Base-by-base conservation (phyloP, 1,140 invertebrate species). In the Bemisia tabaci region DNA sequence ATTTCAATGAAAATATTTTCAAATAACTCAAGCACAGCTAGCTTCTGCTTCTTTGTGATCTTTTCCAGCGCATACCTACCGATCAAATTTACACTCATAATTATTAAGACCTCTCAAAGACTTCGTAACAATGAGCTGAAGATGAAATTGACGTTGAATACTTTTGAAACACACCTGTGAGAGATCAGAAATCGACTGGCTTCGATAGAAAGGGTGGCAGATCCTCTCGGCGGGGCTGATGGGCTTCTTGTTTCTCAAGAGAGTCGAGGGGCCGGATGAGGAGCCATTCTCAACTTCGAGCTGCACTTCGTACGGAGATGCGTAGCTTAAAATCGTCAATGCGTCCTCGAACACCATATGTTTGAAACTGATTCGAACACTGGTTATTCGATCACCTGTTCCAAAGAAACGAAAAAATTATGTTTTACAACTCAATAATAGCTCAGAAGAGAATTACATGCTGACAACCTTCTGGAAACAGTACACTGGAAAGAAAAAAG, bases 281-380 rank as follows among this genome's bases (percentile, higher is more conserved):
- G 76, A 76, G 1, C 79, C 78, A 70, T 78, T 84, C 66, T 84
- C 81, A n/a, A 89, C 82, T 70, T 87, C 83, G 5, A 91, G 77
- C 59, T 83, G 81, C 1, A 93, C 87, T 70, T 91, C 91, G 73
- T 95, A 95, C 0, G 92, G 92, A n/a, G 92, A 94, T 1, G 92
- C 92, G 68, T 94, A 92, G 65, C 90, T 91, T 2, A 96, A 78
- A 68, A 96, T 92, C 0, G 90, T 88, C 48, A 94, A 76, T 0
- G 93, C 93, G 73, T 96, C 93, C 77, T 95, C 91, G 73, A 91
- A 87, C 0, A 93, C 91, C 80, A 94, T 94, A 66, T 89, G 90
- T 59, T 87, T 83, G 74, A 94, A 92, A 68, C 87, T 90, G 25
- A 95, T 91, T 39, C 88, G 91, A 27, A 95, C 85, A 70, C 86